A percentile compares a stretch with the other conserved stretches of the same genome.
Conservation (phyloP, 2,113 vertebrate genomes). For the Myocastor coypus region DNA sequence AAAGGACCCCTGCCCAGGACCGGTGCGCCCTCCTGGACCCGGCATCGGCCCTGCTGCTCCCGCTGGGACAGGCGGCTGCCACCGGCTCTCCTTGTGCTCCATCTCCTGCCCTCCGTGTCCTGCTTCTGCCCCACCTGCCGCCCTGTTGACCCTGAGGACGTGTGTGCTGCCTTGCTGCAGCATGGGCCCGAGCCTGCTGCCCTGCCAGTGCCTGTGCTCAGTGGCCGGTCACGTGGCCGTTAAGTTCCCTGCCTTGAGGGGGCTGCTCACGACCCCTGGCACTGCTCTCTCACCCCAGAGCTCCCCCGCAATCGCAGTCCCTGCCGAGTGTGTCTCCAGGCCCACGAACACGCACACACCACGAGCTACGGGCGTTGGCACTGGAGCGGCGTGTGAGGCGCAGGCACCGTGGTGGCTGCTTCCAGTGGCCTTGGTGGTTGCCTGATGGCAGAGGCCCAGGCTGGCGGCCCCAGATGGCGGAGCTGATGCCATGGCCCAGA, state of each 20-base stretch:
- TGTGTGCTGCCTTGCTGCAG: not conserved
- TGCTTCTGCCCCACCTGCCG: not conserved
- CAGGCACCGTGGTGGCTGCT: not conserved
- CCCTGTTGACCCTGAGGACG: not conserved
- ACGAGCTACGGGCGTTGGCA: not conserved
- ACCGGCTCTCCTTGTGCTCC: not conserved
- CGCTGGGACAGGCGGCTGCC: not conserved
- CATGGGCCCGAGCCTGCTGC: not conserved
- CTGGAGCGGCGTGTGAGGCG: not conserved
- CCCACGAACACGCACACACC: fast-evolving
- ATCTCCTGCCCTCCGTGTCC: not conserved
- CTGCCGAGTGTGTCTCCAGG: not conserved
- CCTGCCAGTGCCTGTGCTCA: not conserved
- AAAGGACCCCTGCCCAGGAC: not conserved
- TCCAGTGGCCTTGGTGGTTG: slow-evolving; percentile 49
- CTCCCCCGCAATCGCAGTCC: not conserved
- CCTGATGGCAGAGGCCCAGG: not conserved
- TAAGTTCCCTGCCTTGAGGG: not conserved
- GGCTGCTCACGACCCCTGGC: fast-evolving
- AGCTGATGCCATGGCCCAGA: not conserved
- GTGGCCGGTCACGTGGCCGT: not conserved
- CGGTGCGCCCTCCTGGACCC: not conserved
- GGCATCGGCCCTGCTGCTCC: not conserved
- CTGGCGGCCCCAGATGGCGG: not conserved
- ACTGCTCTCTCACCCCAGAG: not conserved